Conservation (phyloP, 2,888 invertebrate species). For the Autographa pulchrina region DNA sequence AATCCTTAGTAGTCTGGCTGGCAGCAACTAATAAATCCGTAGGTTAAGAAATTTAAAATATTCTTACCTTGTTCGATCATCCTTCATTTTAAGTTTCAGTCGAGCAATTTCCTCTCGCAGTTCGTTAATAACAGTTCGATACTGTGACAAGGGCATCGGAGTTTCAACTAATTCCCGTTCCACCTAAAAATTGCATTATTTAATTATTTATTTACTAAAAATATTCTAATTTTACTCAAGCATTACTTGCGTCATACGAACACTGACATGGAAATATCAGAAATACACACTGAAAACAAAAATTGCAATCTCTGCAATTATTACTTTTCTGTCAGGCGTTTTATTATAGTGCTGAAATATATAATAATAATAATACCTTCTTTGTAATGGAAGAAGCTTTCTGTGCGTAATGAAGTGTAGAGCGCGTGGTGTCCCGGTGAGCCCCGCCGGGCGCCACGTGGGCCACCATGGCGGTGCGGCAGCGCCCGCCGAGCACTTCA, state of each 20-base stretch:
- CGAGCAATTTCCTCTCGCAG: conserved; percentile 95
- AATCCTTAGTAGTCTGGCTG: too few relatives aligned
- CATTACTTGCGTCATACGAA: too few relatives aligned
- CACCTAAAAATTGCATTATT: conserved; percentile 80
- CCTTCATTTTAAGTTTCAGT: conserved; percentile 94
- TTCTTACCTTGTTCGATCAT: conserved; percentile 89
- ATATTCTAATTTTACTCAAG: too few relatives aligned
- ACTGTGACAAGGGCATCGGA: conserved; percentile 95
- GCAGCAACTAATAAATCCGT: neutral
- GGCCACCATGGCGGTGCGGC: conserved; percentile 99
- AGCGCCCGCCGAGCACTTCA: conserved; percentile 96
- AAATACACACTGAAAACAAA: too few relatives aligned
- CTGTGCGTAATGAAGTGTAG: conserved; percentile 98
- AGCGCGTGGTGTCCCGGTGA: conserved; percentile 97
- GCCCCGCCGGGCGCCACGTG: conserved; percentile 96
- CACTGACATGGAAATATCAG: too few relatives aligned
- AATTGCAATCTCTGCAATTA: neutral
- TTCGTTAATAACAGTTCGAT: conserved; percentile 94
- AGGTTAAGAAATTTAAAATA: neutral
- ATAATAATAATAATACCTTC: conserved; percentile 87
- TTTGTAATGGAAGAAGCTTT: conserved; percentile 98
- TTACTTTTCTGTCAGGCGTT: neutral
- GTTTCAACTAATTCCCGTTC: conserved; percentile 91
- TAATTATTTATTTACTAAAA: too few relatives aligned
- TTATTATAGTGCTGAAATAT: conserved; percentile 52